These are phyloP conservation scores for Canis aureus DNA, from an alignment of 2,113 vertebrate genomes.

Conservation along the genomic window DNA sequence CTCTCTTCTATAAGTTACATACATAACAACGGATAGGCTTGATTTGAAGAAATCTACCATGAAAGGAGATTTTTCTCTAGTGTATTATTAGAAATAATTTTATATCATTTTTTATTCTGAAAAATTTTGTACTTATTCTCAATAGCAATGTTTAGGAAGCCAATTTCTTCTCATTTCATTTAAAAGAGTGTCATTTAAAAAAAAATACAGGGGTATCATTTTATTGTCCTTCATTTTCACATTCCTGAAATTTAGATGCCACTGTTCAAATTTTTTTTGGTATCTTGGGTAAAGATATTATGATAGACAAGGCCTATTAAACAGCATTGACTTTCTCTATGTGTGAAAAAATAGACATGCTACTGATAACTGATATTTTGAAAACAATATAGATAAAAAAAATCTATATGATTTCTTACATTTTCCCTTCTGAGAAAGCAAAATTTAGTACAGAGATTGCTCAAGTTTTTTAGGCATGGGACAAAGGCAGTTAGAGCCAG, in stretches of 20 bases:
- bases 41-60: neutral
- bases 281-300: neutral
- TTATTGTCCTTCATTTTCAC: neutral
- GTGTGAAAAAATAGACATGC: neutral
- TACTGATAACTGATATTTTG: neutral
- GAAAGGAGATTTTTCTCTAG: neutral
- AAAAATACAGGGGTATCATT: neutral
- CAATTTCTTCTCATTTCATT: slow-evolving; percentile 16
- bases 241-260: slow-evolving; percentile 17
- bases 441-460: neutral
- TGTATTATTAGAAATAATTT: neutral
- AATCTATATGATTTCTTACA: neutral
- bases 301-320: neutral
- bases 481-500: neutral
- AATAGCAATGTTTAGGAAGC: neutral
- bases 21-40: neutral
- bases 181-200: neutral
- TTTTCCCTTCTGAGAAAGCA: neutral
- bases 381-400: neutral
- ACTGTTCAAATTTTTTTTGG: neutral
- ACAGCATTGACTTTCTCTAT: neutral
- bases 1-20: neutral
- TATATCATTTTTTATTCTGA: neutral
- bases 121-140: neutral
- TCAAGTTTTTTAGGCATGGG: neutral